phyloP scores from a whole-genome alignment of 2,888 invertebrate species.

The Thera britannica region DNA sequence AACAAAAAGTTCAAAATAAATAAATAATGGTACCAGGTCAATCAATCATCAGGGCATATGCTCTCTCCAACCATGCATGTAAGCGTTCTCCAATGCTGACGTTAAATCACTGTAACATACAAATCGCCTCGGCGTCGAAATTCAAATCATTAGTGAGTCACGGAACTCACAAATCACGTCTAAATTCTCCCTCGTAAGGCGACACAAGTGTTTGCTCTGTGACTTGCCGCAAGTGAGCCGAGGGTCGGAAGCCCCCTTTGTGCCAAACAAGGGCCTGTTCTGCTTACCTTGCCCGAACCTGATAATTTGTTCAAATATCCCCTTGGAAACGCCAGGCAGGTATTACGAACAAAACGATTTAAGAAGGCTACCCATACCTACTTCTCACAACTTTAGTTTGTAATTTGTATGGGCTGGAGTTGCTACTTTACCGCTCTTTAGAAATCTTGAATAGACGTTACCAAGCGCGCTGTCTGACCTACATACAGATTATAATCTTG shows the following conservation, averaged over 20 bases:
- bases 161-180: slow-evolving; percentile 56
- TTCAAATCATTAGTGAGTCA: slow-evolving; percentile 42
- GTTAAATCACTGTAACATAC: slow-evolving; percentile 19
- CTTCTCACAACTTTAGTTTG: slow-evolving; percentile 22
- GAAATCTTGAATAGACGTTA: slow-evolving; percentile 20
- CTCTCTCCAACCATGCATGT: slow-evolving; percentile 13
- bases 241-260: slow-evolving; percentile 66
- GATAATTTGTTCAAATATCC: slow-evolving; percentile 70
- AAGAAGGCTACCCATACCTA: slow-evolving; percentile 10
- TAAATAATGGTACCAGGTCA: not conserved
- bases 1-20: not conserved
- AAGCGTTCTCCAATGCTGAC: slow-evolving; percentile 12
- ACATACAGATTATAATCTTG: not conserved
- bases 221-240: slow-evolving; percentile 59
- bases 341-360: slow-evolving; percentile 36
- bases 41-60: slow-evolving; percentile 1
- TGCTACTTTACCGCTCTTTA: slow-evolving; percentile 5
- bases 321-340: slow-evolving; percentile 40
- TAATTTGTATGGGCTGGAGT: slow-evolving; percentile 15
- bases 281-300: slow-evolving; percentile 62
- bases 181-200: slow-evolving; percentile 52
- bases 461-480: slow-evolving; percentile 11
- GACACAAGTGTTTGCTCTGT: slow-evolving; percentile 68
- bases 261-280: slow-evolving; percentile 54
- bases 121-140: slow-evolving; percentile 29